Percentiles rank a stretch among this genome's conserved stretches.
phyloP scores from a whole-genome alignment of 2,888 invertebrate genomes.

The Limenitis camilla region DNA sequence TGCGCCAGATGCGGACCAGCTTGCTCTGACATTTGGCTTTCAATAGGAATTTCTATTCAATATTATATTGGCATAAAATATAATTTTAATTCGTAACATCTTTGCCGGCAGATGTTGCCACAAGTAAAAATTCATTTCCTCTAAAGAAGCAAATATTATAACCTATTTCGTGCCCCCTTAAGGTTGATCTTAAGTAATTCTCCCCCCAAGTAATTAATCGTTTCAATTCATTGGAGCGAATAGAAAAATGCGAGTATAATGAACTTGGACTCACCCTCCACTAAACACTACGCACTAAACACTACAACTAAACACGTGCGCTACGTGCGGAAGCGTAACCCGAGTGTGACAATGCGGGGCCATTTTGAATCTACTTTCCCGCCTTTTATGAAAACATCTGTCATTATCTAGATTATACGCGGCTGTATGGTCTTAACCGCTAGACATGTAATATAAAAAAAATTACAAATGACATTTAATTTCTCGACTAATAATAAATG shows the following conservation, averaged over 20 bases:
- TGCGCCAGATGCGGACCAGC: conserved; percentile 52
- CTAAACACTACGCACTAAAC: too few relatives aligned
- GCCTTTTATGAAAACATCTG: conserved; percentile 2
- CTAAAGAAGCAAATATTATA: too few relatives aligned
- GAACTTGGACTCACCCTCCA: background rate
- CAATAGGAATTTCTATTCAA: background rate
- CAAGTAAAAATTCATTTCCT: too few relatives aligned
- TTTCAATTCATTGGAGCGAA: background rate
- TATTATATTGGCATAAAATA: too few relatives aligned
- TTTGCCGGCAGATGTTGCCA: background rate
- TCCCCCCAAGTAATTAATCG: too few relatives aligned
- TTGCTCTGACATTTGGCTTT: conserved; percentile 32
- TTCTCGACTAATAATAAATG: too few relatives aligned
- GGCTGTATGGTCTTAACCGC: background rate
- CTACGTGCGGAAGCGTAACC: conserved; percentile 7
- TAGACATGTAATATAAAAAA: too few relatives aligned
- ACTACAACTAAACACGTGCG: too few relatives aligned
- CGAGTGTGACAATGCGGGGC: conserved; percentile 1
- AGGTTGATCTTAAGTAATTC: too few relatives aligned
- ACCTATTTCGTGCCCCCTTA: too few relatives aligned
- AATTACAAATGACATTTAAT: too few relatives aligned
- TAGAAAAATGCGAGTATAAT: background rate
- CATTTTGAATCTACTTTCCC: conserved; percentile 6
- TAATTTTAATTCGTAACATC: background rate
- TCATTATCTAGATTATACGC: background rate